phyloP scores from a whole-genome alignment of 2,888 invertebrate genomes.

The Camponotus fellah region DNA sequence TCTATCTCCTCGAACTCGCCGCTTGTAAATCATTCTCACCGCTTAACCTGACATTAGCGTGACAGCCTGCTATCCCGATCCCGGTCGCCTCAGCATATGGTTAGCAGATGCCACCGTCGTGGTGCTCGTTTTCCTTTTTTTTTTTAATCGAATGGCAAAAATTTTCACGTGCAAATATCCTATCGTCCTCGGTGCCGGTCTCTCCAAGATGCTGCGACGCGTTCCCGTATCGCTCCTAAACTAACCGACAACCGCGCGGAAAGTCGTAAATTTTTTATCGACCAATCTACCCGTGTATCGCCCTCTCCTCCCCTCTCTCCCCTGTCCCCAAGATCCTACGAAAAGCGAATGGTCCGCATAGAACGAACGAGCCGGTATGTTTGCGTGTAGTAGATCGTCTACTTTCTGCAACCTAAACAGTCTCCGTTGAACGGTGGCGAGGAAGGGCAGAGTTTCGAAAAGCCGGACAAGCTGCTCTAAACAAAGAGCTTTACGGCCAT shows the following conservation, averaged over 20 bases:
- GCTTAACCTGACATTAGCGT: constrained; percentile 78
- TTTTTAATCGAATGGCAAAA: constrained; percentile 67
- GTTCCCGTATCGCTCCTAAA: neutral
- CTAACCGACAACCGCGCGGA: neutral
- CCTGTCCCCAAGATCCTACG: neutral
- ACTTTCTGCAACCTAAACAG: constrained; percentile 61
- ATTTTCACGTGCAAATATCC: constrained; percentile 67
- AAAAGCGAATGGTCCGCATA: constrained; percentile 40
- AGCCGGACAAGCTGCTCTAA: constrained; percentile 83
- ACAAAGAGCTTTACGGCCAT: constrained; percentile 85
- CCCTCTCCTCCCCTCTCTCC: neutral
- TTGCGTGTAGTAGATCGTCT: constrained; percentile 21
- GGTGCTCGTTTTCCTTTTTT: constrained; percentile 58
- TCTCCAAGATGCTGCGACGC: neutral
- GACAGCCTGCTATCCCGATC: constrained; percentile 74
- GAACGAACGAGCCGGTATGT: constrained; percentile 21
- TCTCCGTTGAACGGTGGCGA: constrained; percentile 51
- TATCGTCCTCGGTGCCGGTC: neutral
- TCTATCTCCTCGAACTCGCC: constrained; percentile 62
- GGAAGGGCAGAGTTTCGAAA: constrained; percentile 77
- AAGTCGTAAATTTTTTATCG: neutral
- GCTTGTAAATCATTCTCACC: constrained; percentile 77
- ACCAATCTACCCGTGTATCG: neutral
- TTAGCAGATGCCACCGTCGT: constrained; percentile 74
- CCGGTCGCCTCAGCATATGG: constrained; percentile 76